Evolutionary conservation across 2,113 vertebrate species (phyloP), one percentile per base, ranked within the genome.

Genomic region (Hepsetus odoe): DNA sequence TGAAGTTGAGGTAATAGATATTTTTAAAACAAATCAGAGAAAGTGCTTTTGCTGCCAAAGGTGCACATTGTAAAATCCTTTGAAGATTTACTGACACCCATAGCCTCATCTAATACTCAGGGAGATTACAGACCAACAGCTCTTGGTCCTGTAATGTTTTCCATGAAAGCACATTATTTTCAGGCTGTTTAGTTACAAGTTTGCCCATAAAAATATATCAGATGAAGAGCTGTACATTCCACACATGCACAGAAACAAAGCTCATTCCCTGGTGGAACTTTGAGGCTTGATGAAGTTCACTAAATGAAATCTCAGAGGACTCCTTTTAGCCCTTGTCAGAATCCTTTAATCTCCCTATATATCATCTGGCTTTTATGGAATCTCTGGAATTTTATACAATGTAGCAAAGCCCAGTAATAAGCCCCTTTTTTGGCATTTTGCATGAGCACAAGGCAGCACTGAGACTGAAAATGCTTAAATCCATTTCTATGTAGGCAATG

Each of bases 161-260:
- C 72, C 64, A 24, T 70, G 32, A 80, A 80, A 76, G 44, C 46
- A 66, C 65, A n/a, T 53, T 11, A 59, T n/a, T 72, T 56, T 46
- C 12, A 14, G 14, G 59, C 26, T 58, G 42, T 32, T 58, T 51
- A 59, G 67, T 49, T 80, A 67, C 53, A 73, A 74, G 18, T 61
- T 72, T 38, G 59, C 24, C 67, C n/a, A 59, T 80, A 53, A 67
- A 76, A 76, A 26, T 42, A 26, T 20, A 51, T 38, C 13, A 20
- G 51, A 18, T 58, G 55, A 26, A 30, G 32, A 61, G 62, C 56
- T 69, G 44, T 8, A 9, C 74, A 80, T 80, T 80, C 74, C 70
- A 56, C 8, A 38, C 74, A 53, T 46, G 55, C 53, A 33, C 30
- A 3, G 58, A 71, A 65, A 70, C 22, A 38, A 55, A 56, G 56